phyloP scores from a whole-genome alignment of 2,113 vertebrate species.

The Phalacrocorax carbo region DNA sequence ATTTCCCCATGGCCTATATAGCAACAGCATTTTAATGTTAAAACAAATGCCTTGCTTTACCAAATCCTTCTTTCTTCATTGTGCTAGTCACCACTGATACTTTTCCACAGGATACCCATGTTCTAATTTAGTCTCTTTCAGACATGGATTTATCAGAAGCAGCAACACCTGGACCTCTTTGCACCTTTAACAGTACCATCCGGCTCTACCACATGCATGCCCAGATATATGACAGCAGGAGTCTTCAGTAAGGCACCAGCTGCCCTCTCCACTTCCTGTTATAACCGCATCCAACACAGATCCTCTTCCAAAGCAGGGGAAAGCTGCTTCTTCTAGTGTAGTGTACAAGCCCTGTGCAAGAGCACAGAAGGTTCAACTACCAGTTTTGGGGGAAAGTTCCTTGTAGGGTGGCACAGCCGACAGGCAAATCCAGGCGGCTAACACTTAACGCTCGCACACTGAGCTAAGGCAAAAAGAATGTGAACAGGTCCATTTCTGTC shows the following conservation, averaged over 20 bases:
- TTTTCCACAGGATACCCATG: neutral
- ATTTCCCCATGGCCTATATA: neutral
- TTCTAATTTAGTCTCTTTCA: neutral
- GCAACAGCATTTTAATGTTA: neutral
- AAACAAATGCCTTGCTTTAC: neutral
- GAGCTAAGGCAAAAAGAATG: slow-evolving; percentile 43
- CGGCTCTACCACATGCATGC: neutral
- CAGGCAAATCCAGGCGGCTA: neutral
- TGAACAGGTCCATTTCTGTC: neutral
- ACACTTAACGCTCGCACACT: neutral
- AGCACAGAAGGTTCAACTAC: neutral
- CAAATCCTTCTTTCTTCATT: neutral
- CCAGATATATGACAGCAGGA: neutral
- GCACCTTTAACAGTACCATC: neutral
- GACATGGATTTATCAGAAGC: neutral
- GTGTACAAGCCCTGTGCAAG: neutral
- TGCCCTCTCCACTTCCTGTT: neutral
- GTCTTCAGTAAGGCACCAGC: neutral
- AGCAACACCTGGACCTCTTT: neutral
- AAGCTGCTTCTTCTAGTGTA: neutral
- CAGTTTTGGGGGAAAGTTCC: neutral
- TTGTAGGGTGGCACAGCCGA: neutral
- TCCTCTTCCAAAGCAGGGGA: neutral
- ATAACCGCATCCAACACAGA: neutral
- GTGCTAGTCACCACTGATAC: neutral